Base-by-base conservation (phyloP, 2,113 vertebrate genomes). In the Haemorhous mexicanus region DNA sequence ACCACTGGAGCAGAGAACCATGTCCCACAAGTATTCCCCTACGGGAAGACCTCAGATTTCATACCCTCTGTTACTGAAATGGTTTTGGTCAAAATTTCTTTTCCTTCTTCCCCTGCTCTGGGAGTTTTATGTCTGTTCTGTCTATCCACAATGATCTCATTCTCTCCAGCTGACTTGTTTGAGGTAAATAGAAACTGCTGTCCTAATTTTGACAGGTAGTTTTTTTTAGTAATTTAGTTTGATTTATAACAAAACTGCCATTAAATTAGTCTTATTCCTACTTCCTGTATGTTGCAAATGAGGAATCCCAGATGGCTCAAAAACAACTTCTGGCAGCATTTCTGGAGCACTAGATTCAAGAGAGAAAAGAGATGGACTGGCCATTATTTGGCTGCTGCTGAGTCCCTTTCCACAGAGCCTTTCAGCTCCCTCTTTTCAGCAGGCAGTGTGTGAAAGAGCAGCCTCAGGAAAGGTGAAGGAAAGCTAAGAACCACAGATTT, bases 61-160 rank as follows among this genome's bases (percentile, higher is more conserved):
- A 87, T 82, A 94, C 66, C 73, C 75, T 77, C 50, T 78, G 7
- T 87, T 96, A 90, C 86, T 84, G 86, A 87, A 95, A 94, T 52
- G 66, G 22, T 78, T 94, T 94, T 67, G 75, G 85, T 80, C 4
- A 1, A 88, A 68, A n/a, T 72, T 95, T 96, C 53, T 94, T 92
- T 93, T 84, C 73, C 88, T 93, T 79, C 88, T 93, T 85, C 17
- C 49, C n/a, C 27, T 78, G 69, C 73, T 82, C 83, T 82, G 80
- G 43, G 21, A 87, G 58, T 90, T 96, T 93, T 87, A 81, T 84
- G 80, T 84, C 76, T 81, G 30, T 62, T 93, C 90, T 82, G 86
- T 64, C 53, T 86, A 20, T 94, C 88, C 92, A 62, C 73, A 84
- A 61, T 96, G 95, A 96, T 68, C 88, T 97, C 95, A 96, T 96